Evolutionary conservation across 2,113 vertebrate genomes (phyloP).

Genomic region (Nesogale talazaci): DNA sequence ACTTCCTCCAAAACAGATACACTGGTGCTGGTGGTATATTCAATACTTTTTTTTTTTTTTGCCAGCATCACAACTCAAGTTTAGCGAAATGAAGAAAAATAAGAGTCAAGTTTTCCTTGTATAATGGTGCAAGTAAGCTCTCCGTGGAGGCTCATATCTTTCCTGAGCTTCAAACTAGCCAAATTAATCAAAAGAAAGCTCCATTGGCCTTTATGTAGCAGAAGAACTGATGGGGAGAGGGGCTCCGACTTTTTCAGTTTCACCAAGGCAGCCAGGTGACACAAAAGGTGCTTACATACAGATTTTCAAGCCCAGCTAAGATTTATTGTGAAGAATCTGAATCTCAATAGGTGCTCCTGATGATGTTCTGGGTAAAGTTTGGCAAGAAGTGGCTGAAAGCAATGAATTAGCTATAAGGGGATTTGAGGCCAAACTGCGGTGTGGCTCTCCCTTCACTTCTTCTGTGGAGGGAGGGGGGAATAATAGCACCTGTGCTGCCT

Average conservation of each 20-base stretch:
- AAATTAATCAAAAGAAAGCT: neutral
- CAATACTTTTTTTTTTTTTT: neutral
- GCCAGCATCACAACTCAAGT: neutral
- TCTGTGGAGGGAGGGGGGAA: neutral
- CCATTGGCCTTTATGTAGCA: neutral
- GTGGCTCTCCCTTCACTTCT: neutral
- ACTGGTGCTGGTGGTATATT: neutral
- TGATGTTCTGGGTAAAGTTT: neutral
- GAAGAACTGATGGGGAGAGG: neutral
- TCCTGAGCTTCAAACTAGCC: neutral
- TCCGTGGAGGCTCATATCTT: neutral
- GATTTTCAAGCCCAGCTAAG: too few relatives aligned
- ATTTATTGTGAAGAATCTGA: neutral
- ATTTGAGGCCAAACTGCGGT: neutral
- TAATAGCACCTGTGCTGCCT: neutral
- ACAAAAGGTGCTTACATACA: too few relatives aligned
- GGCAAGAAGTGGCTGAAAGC: neutral
- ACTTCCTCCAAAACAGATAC: neutral
- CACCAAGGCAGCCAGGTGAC: fast-evolving
- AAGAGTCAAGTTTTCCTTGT: neutral
- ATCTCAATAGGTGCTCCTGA: neutral
- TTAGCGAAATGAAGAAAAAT: neutral
- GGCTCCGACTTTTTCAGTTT: neutral
- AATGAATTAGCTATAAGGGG: neutral
- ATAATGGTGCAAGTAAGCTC: neutral